Evolutionary conservation across 2,797 vertebrate genomes (phyloP).

Genomic region (Propithecus perrieri): DNA sequence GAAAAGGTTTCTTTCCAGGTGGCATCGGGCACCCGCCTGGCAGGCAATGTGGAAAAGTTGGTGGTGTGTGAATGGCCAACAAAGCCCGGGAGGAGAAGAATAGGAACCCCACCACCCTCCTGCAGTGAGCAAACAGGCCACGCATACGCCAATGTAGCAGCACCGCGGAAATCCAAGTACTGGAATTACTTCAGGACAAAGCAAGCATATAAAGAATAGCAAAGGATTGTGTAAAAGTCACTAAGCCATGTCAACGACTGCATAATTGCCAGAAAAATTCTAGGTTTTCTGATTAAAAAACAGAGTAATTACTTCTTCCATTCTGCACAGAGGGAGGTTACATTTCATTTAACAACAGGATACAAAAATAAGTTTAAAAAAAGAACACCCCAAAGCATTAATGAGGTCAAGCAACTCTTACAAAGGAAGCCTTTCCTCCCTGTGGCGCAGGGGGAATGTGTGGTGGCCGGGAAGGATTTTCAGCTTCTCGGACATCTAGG

Average conservation of each 20-base stretch:
- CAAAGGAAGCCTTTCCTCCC: neutral
- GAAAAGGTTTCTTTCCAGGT: neutral
- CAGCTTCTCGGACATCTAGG: rapidly evolving
- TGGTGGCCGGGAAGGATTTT: neutral
- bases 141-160: neutral
- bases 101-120: neutral
- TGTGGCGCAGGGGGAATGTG: neutral
- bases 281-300: slow-evolving; percentile 2
- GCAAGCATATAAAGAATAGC: neutral
- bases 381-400: neutral
- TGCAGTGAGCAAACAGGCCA: neutral
- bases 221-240: neutral
- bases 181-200: neutral
- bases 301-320: neutral
- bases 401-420: neutral
- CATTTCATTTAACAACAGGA: neutral
- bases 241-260: neutral
- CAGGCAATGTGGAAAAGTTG: neutral
- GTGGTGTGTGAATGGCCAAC: slow-evolving; percentile 50
- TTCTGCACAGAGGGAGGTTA: neutral
- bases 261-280: neutral
- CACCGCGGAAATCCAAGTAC: neutral
- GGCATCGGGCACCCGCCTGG: neutral
- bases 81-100: neutral
- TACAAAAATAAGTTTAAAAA: neutral